Evolutionary conservation across 23 tunicate genomes (phyloP), one percentile per base, ranked within the genome.

Genomic region (Botrylloides violaceus): DNA sequence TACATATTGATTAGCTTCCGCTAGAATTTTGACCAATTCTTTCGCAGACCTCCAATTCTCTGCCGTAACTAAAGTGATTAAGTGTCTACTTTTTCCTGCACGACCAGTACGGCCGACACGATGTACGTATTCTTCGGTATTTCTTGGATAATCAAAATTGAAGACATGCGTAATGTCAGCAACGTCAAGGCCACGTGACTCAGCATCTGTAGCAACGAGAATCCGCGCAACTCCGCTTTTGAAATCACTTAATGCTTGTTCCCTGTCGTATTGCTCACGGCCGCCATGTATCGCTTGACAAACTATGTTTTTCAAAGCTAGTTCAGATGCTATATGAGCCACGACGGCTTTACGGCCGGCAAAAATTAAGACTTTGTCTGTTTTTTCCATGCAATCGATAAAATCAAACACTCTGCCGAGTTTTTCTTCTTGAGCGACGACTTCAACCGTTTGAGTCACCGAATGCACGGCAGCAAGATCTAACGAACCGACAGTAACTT

Each of bases 81-180:
- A 77, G 4, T 53, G 50, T 3, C 96, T 87, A 72, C 71, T 76
- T 23, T 78, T 64, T 2, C 96, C 96, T 58, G 96, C 96, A 2
- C 96, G 65, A 39, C 98, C 98, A 19, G 99, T 95, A 34, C 99
- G 58, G 23, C 99, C 99, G 27, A 95, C 89, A 28, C 99, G 43
- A 63, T 95, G 99, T 9, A 87, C 96, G 64, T 95, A 87, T 43
- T 95, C 99, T 35, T 95, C 99, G 2, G 85, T 87, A 75, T 95
- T 95, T 23, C 84, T 85, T 15, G 99, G 96, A 48, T 82, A 78
- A 59, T 95, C 99, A 39, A 72, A 87, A 71, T 87, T 87, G 82
- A 95, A 58, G 15, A 95, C 99, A 66, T 95, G 99, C 19, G 99
- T 82, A 3, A 95, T 71, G 57, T 95, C 99, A 15, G 80, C 70